Base-by-base conservation (phyloP, 2,113 vertebrate species). In the Bambusicola thoracicus region DNA sequence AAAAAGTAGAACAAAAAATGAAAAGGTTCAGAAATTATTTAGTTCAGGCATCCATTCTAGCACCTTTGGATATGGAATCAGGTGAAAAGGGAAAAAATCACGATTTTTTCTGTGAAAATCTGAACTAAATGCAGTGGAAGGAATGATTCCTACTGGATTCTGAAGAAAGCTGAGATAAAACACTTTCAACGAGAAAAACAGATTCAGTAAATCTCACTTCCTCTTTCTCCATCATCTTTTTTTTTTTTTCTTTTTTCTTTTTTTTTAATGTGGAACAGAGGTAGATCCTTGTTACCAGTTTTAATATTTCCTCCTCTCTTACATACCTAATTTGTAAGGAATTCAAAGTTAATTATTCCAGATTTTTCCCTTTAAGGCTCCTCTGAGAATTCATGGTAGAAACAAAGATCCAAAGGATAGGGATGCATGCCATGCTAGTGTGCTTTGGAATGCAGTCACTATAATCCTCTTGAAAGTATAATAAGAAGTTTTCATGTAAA, bases 251-350 rank as follows among this genome's bases (percentile, higher is more conserved):
- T 41, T 41, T 58, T 61, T 36, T 27, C 11, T 22, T 6, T 11
- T 22, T 48, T 21, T 70, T 78, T 86, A 29, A 72, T 49, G 36
- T 12, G 15, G 38, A 83, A 70, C n/a, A 67, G 46, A 75, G 10
- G 4, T 51, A 51, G 49, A 51, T 41, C 3, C 8, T 22, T 89
- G 6, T 63, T 78, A 27, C 16, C 24, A 43, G 25, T 34, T 93
- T 43, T 56, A 56, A 24, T 72, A 41, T 63, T 91, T 91, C 48
- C 40, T 84, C 21, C 21, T 63, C 19, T 89, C 34, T 32, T 82
- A 32, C 19, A 49, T 0, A 2, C 1, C 0, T 66, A 3, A 2
- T 29, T 51, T 74, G 8, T 30, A 68, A 72, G 8, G 63, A 84
- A 63, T 55, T 77, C 3, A 34, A 77, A 62, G 22, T 25, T 56